Conservation (phyloP, 2,888 invertebrate genomes). For the Drymonia ruficornis region DNA sequence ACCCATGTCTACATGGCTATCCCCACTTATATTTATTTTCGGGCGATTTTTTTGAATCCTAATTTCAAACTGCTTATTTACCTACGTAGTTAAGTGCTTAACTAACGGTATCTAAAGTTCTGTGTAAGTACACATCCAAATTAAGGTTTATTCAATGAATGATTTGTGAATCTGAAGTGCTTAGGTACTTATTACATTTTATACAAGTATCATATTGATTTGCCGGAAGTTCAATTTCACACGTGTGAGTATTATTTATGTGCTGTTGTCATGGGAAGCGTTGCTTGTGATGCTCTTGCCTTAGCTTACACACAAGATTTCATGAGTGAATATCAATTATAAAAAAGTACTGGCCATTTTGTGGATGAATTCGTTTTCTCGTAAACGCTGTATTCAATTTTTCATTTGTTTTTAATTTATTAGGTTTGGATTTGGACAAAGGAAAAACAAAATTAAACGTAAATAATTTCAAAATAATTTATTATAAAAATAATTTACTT, state of each 20-base stretch:
- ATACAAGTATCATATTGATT: background rate
- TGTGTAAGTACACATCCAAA: background rate
- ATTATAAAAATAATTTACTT: too few relatives aligned
- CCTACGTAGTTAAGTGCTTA: too few relatives aligned
- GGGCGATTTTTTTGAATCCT: too few relatives aligned
- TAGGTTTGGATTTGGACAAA: constrained; percentile 36
- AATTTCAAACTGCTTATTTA: too few relatives aligned
- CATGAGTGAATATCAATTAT: constrained; percentile 29
- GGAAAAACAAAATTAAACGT: constrained; percentile 44
- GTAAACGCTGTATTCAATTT: constrained; percentile 17
- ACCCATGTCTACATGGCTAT: too few relatives aligned
- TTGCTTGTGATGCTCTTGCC: constrained; percentile 36
- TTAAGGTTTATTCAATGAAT: background rate
- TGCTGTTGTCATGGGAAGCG: constrained; percentile 38
- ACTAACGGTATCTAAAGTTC: background rate
- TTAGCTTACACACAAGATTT: constrained; percentile 18
- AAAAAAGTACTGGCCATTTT: constrained; percentile 24
- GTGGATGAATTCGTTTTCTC: constrained; percentile 17
- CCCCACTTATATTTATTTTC: background rate
- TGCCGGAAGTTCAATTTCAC: constrained; percentile 17
- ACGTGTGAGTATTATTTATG: constrained; percentile 24
- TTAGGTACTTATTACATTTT: background rate
- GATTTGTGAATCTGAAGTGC: background rate
- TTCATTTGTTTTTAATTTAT: constrained; percentile 27
- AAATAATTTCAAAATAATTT: constrained; percentile 43